Evolutionary conservation across 2,888 invertebrate genomes (phyloP).

Genomic region (Entomobrya multifasciata): DNA sequence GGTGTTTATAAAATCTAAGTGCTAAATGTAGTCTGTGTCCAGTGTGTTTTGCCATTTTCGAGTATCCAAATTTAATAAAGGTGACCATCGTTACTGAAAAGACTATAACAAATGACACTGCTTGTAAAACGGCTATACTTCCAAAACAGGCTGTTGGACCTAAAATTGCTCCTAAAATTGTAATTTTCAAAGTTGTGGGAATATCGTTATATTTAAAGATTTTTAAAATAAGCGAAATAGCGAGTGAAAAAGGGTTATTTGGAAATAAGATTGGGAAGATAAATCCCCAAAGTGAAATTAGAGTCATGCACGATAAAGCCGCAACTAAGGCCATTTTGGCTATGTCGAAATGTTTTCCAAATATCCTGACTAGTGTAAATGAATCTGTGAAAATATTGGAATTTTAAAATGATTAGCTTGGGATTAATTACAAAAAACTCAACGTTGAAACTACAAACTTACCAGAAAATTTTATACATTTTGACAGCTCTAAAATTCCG

Average conservation of each 20-base stretch:
- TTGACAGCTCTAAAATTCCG: not conserved
- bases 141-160: not conserved
- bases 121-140: slow-evolving; percentile 30
- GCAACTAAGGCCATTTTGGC: slow-evolving; percentile 19
- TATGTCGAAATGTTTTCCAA: slow-evolving; percentile 11
- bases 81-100: not conserved
- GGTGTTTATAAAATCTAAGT: slow-evolving; percentile 2
- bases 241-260: not conserved
- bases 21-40: not conserved
- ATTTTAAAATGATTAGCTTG: not conserved
- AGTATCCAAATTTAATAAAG: not conserved
- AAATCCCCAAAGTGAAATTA: not conserved
- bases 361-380: not conserved
- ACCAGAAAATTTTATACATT: not conserved
- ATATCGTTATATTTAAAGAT: not conserved
- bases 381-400: slow-evolving; percentile 10
- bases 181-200: not conserved
- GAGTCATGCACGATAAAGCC: slow-evolving; percentile 8
- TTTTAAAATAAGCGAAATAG: not conserved
- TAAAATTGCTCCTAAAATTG: not conserved
- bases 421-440: too few relatives aligned
- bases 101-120: not conserved
- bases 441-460: too few relatives aligned
- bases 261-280: not conserved
- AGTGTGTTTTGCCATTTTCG: not conserved